Percentiles rank a stretch among this genome's conserved stretches.
Conservation (phyloP, 2,113 vertebrate species). For the Gambusia affinis region DNA sequence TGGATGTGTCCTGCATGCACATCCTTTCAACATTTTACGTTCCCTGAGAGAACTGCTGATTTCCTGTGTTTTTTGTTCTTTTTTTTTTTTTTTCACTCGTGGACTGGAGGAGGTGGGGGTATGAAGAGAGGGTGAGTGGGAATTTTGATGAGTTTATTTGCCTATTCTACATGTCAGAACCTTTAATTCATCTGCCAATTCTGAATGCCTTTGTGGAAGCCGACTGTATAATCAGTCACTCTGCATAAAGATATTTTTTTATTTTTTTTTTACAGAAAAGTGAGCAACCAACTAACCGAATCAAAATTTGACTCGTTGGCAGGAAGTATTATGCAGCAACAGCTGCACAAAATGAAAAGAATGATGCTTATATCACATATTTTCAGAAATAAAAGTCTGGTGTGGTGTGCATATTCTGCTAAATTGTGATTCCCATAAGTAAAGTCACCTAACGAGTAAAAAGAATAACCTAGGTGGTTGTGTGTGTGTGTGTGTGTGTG, state of each 20-base stretch:
- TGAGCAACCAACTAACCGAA: conserved; percentile 70
- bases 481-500: neutral
- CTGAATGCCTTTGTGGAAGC: conserved; percentile 60
- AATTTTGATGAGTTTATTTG: conserved; percentile 73
- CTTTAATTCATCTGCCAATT: conserved; percentile 65
- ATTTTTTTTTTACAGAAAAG: conserved; percentile 41
- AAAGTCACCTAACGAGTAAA: no score
- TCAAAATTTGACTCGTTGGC: conserved; percentile 60
- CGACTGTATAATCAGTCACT: conserved; percentile 54
- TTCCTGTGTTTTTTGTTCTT: conserved; percentile 20
- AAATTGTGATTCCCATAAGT: no score
- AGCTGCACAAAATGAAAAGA: conserved; percentile 50
- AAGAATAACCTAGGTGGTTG: neutral
- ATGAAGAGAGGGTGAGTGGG: conserved; percentile 19
- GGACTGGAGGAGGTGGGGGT: neutral
- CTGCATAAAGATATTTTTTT: conserved; percentile 48
- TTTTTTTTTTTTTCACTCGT: conserved; percentile 10
- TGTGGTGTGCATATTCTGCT: no score
- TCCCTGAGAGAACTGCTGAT: conserved; percentile 60
- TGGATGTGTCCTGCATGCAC: conserved; percentile 48
- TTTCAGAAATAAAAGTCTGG: no score
- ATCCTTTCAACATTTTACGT: conserved; percentile 31
- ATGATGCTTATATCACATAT: conserved; percentile 35
- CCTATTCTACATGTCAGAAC: conserved; percentile 60
- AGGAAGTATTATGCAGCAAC: conserved; percentile 37